Evolutionary conservation across 2,888 invertebrate genomes (phyloP).

Genomic region (Drosophila mayaguana): DNA sequence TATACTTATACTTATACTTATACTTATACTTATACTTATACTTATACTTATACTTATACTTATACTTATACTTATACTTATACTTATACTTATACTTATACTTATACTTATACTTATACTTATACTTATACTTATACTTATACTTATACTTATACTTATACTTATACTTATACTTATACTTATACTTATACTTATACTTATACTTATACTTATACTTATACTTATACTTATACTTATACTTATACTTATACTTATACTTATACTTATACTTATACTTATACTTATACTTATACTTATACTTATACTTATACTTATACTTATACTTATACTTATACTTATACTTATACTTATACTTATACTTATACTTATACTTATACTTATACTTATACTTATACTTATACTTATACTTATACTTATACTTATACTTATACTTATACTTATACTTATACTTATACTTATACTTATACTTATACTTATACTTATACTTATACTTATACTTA

Average conservation of each 20-base stretch:
- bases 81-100: slow-evolving; percentile 3
- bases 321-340: slow-evolving; percentile 6
- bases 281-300: slow-evolving; percentile 4
- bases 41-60: slow-evolving; percentile 14
- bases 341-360: slow-evolving; percentile 5
- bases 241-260: not conserved
- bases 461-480: slow-evolving; percentile 3
- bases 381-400: slow-evolving; percentile 6
- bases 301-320: slow-evolving; percentile 7
- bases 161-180: slow-evolving; percentile 1
- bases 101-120: slow-evolving; percentile 1
- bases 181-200: not conserved
- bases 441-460: slow-evolving; percentile 3
- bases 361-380: slow-evolving; percentile 7
- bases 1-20: slow-evolving; percentile 7
- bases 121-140: slow-evolving; percentile 1
- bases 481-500: not conserved
- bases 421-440: slow-evolving; percentile 9
- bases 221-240: slow-evolving; percentile 1
- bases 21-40: slow-evolving; percentile 5
- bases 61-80: slow-evolving; percentile 7
- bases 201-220: not conserved
- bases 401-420: slow-evolving; percentile 16
- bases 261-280: slow-evolving; percentile 1
- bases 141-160: slow-evolving; percentile 3